Base-by-base conservation (phyloP, 2,113 vertebrate genomes). In the Brachirus orientalis region DNA sequence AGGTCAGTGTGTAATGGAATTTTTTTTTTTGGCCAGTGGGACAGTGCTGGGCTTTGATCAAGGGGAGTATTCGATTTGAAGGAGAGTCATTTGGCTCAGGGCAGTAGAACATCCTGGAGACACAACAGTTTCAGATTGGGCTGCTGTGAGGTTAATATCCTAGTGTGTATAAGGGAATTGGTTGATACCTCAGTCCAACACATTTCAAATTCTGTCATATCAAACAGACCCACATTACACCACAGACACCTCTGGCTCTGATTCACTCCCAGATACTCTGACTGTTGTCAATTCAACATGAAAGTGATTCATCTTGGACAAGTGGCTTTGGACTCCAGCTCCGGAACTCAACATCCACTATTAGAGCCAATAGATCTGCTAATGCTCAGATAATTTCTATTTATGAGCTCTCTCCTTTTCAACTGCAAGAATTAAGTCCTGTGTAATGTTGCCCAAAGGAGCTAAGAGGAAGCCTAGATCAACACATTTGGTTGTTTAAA, bases 1-100 rank as follows among this genome's bases (percentile, higher is more conserved):
- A 81, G 88, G 90, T 91, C 88, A 91, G 88, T 79, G 82, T 88
- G 86, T 76, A 88, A 89, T 80, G 80, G 75, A 84, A 89, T 87
- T 83, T 28, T 28, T 28, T n/a, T 88, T 86, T 88, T 83, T 89
- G 88, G 80, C 88, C 86, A 64, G 77, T 72, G 72, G 79, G 85
- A 83, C 51, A 71, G 20, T 56, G 66, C 63, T 62, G 54, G 1
- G 45, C 89, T 90, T 88, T 92, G 88, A 92, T 92, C 88, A 92
- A 86, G 83, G 59, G 50, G 68, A 82, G 69, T 82, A 89, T 90
- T 90, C 89, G 80, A 80, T 91, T 89, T 90, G 90, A 92, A 88
- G 28, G 28, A 50, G 17, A 85, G 76, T 85, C 73, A 73, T 84
- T 91, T 90, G 89, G 89, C 88, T 90, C 63, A n/a, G 57, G 69